phyloP scores from a whole-genome alignment of 2,797 vertebrate genomes.

The Chromis chromis region DNA sequence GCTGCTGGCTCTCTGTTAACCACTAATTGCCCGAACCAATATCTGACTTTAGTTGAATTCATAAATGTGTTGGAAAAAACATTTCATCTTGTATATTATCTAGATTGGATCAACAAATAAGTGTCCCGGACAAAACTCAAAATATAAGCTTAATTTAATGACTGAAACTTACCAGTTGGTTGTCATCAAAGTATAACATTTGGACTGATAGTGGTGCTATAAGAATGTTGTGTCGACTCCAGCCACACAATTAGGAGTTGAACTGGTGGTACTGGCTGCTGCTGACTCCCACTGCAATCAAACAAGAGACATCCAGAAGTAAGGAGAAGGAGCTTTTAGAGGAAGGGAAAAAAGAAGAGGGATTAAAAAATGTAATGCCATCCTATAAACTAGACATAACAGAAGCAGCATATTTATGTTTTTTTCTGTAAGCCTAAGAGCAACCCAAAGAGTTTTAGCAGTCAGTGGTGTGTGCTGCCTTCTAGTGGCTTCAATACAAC shows the following conservation, averaged over 20 bases:
- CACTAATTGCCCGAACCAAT: not conserved
- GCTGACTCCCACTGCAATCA: not conserved
- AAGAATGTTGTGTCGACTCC: not conserved
- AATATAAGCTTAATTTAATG: not conserved
- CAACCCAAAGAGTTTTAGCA: not conserved
- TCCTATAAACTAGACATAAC: not conserved
- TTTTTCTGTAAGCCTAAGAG: not conserved
- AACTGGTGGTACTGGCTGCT: no score
- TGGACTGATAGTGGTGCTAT: not conserved
- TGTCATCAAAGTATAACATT: not conserved
- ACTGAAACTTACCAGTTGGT: not conserved
- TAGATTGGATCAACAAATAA: not conserved
- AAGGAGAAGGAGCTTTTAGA: no score
- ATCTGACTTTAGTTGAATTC: not conserved
- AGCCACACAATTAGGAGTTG: not conserved
- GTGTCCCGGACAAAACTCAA: no score
- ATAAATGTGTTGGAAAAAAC: not conserved
- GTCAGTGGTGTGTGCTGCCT: constrained; percentile 52
- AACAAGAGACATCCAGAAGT: not conserved
- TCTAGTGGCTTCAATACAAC: constrained; percentile 50
- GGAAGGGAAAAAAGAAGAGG: no score
- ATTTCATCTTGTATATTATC: no score
- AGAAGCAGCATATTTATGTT: not conserved
- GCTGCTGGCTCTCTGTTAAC: not conserved
- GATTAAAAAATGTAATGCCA: no score